Evolutionary conservation across 2,797 vertebrate species (phyloP).

Genomic region (Schizopygopsis malacanthus): DNA sequence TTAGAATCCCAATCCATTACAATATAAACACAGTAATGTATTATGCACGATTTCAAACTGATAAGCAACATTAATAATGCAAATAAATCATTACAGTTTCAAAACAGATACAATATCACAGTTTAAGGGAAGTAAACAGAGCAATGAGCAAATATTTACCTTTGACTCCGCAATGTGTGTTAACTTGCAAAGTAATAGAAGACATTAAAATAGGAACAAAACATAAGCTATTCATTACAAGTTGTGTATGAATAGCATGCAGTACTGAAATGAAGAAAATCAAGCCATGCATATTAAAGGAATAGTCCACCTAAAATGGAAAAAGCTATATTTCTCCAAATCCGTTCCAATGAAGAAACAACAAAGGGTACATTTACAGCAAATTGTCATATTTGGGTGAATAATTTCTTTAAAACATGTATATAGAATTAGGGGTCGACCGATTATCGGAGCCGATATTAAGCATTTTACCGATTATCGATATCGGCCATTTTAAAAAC

Average conservation of each 20-base stretch:
- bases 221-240: conserved; percentile 18
- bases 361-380: background rate
- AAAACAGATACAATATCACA: conserved; percentile 9
- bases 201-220: conserved; percentile 32
- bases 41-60: conserved; percentile 16
- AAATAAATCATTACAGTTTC: conserved; percentile 27
- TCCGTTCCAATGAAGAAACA: background rate
- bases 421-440: too few species aligned
- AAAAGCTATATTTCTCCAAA: background rate
- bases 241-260: background rate
- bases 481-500: too few species aligned
- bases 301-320: background rate
- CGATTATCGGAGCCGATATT: too few species aligned
- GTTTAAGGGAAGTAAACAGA: conserved; percentile 21
- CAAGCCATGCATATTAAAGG: conserved; percentile 6
- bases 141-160: conserved; percentile 68
- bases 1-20: background rate
- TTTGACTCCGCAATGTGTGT: conserved; percentile 81
- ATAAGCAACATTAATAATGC: conserved; percentile 18
- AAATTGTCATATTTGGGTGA: background rate
- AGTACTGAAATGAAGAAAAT: background rate
- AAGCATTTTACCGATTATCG: too few species aligned
- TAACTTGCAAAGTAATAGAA: conserved; percentile 76
- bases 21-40: background rate
- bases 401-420: background rate